These are phyloP conservation scores for Drosophila nigrodunni DNA, from an alignment of 1,140 invertebrate genomes.

Conservation along the genomic window DNA sequence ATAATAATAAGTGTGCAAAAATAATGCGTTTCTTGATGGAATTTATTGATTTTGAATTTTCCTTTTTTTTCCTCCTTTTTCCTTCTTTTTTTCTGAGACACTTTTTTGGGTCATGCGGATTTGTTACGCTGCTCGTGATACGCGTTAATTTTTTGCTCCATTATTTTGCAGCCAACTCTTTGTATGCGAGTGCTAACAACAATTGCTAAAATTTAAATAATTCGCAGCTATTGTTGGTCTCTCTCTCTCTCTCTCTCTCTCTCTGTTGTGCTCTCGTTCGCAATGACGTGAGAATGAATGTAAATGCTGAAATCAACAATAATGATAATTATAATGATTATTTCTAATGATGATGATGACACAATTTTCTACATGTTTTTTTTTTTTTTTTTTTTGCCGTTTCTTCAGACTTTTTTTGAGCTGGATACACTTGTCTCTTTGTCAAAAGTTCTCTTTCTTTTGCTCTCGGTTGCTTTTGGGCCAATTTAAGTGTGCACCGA, in stretches of 20 bases:
- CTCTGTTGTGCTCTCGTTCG: not conserved
- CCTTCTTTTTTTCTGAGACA: not conserved
- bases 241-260: not conserved
- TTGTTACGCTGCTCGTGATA: conserved; percentile 30
- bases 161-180: conserved; percentile 18
- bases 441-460: conserved; percentile 20
- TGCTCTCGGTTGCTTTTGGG: conserved; percentile 10
- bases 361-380: conserved; percentile 24
- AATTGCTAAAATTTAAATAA: conserved; percentile 33
- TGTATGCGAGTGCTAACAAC: conserved; percentile 3
- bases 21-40: conserved; percentile 8
- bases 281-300: conserved; percentile 48
- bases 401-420: conserved; percentile 18
- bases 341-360: conserved; percentile 40
- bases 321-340: conserved; percentile 42
- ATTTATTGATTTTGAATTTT: conserved; percentile 21
- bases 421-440: conserved; percentile 29
- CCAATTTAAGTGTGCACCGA: conserved; percentile 22
- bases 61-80: conserved; percentile 4
- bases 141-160: conserved; percentile 19
- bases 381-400: not conserved
- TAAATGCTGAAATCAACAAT: conserved; percentile 47
- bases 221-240: conserved; percentile 34
- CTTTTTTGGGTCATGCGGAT: not conserved
- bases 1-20: conserved; percentile 4